These are phyloP conservation scores for Engystomops pustulosus DNA, from an alignment of 2,113 vertebrate genomes.

Conservation along the genomic window DNA sequence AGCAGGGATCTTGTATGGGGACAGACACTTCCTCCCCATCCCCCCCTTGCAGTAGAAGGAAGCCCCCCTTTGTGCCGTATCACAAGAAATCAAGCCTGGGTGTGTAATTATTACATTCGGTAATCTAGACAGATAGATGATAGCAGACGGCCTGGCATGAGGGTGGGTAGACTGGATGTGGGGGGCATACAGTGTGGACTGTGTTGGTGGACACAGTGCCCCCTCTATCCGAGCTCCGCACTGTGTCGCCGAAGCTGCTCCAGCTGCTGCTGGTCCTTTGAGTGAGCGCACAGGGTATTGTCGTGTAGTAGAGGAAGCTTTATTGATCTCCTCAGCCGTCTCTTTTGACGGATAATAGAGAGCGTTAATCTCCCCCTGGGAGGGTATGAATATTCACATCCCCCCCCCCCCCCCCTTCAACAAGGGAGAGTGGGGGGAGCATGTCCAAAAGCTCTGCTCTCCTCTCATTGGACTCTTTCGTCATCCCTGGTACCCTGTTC, in stretches of 20 bases:
- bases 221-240: slow-evolving; percentile 6
- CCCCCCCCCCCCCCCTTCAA: not conserved
- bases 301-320: not conserved
- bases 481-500: slow-evolving; percentile 49
- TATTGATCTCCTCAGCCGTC: slow-evolving; percentile 35
- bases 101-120: not conserved
- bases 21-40: not conserved
- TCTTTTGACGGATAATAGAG: slow-evolving; percentile 26
- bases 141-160: slow-evolving; percentile 12
- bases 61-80: not conserved
- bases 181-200: not conserved
- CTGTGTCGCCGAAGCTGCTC: not conserved
- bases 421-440: slow-evolving; percentile 18
- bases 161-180: not conserved
- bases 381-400: slow-evolving; percentile 54
- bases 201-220: slow-evolving; percentile 3
- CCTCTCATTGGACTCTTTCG: slow-evolving; percentile 38
- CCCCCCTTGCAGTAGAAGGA: not conserved
- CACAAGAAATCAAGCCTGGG: not conserved
- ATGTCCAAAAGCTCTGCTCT: slow-evolving; percentile 10
- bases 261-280: slow-evolving; percentile 2
- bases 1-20: not conserved
- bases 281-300: slow-evolving; percentile 34
- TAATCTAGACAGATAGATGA: not conserved
- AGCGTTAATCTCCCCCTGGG: slow-evolving; percentile 32